Evolutionary conservation across 2,888 invertebrate species (phyloP), one percentile per base, ranked within the genome.

Genomic region (Euclidia mi): DNA sequence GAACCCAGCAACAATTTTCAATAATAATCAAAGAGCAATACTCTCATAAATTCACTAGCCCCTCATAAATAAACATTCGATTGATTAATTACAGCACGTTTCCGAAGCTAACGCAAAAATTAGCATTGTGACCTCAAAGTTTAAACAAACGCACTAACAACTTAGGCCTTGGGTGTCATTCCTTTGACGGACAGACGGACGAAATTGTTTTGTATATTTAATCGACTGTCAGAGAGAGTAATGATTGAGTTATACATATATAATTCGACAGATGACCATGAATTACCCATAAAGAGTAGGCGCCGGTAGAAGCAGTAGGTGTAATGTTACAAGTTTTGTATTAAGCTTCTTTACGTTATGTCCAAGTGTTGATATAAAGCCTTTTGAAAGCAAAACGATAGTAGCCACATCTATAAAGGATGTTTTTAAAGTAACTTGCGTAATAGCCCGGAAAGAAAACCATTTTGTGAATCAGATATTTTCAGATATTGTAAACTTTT

Each of bases 221-320:
- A 60, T 50, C 29, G 20, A 37, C 48, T 53, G 65, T 63, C 58
- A 56, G 58, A 68, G 59, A 71, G 63, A 63, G 72, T 68, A 43
- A 68, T 60, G 41, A 65, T 60, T 60, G 53, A 58, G 25, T 12
- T 56, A 32, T 53, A 51, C 42, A 46, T 63, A 57, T 37, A 7
- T 57, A 57, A 63, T 62, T 59, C 49, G 42, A 56, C 44, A 34
- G 43, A 34, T 6, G 35, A 44, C 62, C 69, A 62, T 72, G 57
- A 25, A 31, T 17, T 47, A 34, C 15, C 62, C 37, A 20, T 57
- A 31, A 44, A n/a, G 37, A 10, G 2, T 18, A n/a, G 7, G 10
- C 17, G 11, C 10, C 18, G 10, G n/a, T n/a, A 20, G 7, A 15
- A 18, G 12, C 40, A 45, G 60, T 46, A 35, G 67, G 56, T 55